Percentiles rank a stretch among this genome's conserved stretches.
These are phyloP conservation scores for Leptinotarsa tumamoca DNA, from an alignment of 2,888 invertebrate genomes.

Conservation along the genomic window DNA sequence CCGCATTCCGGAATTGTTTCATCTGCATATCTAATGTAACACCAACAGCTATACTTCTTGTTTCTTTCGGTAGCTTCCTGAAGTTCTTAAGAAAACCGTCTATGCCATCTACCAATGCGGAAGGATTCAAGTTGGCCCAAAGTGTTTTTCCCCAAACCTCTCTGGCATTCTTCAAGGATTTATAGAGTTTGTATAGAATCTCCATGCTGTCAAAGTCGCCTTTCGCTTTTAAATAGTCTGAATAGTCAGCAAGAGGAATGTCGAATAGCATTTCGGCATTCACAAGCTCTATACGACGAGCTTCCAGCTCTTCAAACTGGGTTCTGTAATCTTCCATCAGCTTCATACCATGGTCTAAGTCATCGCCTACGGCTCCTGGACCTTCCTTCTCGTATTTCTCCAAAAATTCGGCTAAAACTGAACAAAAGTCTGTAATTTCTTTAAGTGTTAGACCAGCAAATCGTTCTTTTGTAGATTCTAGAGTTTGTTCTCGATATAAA, in stretches of 20 bases:
- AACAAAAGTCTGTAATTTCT: conserved; percentile 79
- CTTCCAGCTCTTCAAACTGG: conserved; percentile 77
- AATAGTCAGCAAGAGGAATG: conserved; percentile 86
- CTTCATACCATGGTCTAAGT: conserved; percentile 76
- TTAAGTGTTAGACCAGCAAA: conserved; percentile 84
- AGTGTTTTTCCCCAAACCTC: conserved; percentile 88
- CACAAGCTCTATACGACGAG: conserved; percentile 72
- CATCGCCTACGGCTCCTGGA: conserved; percentile 82
- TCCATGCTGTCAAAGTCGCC: conserved; percentile 77
- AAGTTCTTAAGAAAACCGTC: conserved; percentile 86
- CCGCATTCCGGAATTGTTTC: conserved; percentile 88
- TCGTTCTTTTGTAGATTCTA: conserved; percentile 86
- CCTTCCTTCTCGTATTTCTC: conserved; percentile 81
- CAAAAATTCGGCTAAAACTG: conserved; percentile 75
- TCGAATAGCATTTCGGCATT: conserved; percentile 90
- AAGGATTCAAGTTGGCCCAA: conserved; percentile 89
- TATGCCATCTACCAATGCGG: conserved; percentile 85
- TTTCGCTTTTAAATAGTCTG: conserved; percentile 76
- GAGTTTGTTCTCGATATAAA: conserved; percentile 75
- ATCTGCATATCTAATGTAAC: conserved; percentile 81
- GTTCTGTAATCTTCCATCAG: conserved; percentile 79
- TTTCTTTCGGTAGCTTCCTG: conserved; percentile 77
- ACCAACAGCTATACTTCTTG: conserved; percentile 74
- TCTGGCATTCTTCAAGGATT: conserved; percentile 80
- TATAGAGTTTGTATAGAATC: conserved; percentile 81